phyloP scores from a whole-genome alignment of 2,888 invertebrate genomes.

The Lithophane semibrunnea region DNA sequence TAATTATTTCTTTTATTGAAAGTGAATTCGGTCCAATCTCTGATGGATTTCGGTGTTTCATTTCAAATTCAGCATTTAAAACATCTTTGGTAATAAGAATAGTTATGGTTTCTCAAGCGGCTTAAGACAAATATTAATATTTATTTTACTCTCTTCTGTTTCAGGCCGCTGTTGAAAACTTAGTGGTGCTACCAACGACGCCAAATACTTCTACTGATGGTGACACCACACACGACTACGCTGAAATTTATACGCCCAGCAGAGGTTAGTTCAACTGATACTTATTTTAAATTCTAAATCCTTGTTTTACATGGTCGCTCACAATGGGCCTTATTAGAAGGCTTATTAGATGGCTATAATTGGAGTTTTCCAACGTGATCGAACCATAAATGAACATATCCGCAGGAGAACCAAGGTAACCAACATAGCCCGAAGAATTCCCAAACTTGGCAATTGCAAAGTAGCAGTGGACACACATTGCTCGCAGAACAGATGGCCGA shows the following conservation, averaged over 20 bases:
- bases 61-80: neutral
- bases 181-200: constrained; percentile 88
- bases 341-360: no score
- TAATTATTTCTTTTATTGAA: neutral
- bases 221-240: constrained; percentile 96
- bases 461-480: no score
- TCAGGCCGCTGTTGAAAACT: constrained; percentile 89
- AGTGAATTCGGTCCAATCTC: neutral
- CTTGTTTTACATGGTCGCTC: no score
- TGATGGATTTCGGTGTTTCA: neutral
- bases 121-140: neutral
- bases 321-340: no score
- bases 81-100: neutral
- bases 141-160: constrained; percentile 17
- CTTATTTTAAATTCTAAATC: neutral
- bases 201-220: constrained; percentile 92
- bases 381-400: no score
- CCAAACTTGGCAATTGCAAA: no score
- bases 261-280: constrained; percentile 90
- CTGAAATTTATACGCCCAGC: constrained; percentile 98
- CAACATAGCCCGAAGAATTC: no score
- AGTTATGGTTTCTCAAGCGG: neutral
- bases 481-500: no score
- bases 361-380: no score
- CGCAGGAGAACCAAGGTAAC: no score